These are phyloP conservation scores for Pseudochirops cupreus DNA, from an alignment of 2,797 vertebrate species.

Conservation along the genomic window DNA sequence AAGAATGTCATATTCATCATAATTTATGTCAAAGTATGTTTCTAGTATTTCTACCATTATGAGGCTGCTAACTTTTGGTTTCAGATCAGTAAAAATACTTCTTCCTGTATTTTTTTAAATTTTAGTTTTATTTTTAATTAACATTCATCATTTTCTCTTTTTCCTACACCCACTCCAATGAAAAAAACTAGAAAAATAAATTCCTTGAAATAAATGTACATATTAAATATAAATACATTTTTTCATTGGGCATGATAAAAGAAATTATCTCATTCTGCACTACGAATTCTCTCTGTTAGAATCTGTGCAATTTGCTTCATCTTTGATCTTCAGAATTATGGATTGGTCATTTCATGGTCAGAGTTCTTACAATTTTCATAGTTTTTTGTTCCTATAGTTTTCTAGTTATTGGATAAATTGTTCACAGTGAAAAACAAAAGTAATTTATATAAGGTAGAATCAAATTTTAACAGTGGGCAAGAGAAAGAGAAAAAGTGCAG, in stretches of 20 bases:
- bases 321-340: not conserved
- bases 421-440: not conserved
- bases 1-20: not conserved
- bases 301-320: not conserved
- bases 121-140: not conserved
- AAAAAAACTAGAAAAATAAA: not conserved
- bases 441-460: not conserved
- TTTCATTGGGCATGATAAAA: not conserved
- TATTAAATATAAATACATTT: not conserved
- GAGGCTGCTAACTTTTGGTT: not conserved
- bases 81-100: not conserved
- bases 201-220: not conserved
- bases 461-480: not conserved
- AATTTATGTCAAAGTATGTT: not conserved
- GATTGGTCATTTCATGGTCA: not conserved
- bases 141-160: not conserved
- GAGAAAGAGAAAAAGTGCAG: not conserved
- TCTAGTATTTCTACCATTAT: not conserved
- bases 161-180: not conserved
- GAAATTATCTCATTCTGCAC: not conserved
- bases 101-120: not conserved
- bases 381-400: not conserved
- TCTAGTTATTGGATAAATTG: not conserved
- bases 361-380: not conserved
- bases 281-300: not conserved